A percentile compares a stretch with the other conserved stretches of the same genome.
phyloP scores from a whole-genome alignment of 2,888 invertebrate genomes.

The Heliconius sara region DNA sequence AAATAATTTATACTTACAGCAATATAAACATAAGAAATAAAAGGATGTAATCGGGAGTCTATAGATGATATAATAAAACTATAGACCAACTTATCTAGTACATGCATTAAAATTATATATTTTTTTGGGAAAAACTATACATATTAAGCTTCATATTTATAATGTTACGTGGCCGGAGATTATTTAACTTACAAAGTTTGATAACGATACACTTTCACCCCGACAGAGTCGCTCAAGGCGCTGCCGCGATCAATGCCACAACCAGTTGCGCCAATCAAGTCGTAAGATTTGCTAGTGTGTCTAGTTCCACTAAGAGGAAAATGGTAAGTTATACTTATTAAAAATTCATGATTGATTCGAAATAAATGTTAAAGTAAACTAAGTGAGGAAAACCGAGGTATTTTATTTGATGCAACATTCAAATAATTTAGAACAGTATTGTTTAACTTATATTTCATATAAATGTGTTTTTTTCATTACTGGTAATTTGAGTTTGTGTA shows the following conservation, averaged over 20 bases:
- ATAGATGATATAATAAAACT: not conserved
- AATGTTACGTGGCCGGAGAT: constrained; percentile 51
- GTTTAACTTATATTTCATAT: not conserved
- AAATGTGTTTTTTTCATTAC: not conserved
- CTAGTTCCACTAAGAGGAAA: constrained; percentile 69
- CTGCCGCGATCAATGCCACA: constrained; percentile 69
- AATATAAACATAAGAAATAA: not conserved
- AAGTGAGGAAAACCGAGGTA: not conserved
- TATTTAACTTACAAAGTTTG: constrained; percentile 57
- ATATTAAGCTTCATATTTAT: constrained; percentile 1
- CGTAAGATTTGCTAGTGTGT: constrained; percentile 62
- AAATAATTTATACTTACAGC: not conserved
- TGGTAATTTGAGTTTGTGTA: not conserved
- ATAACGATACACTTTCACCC: constrained; percentile 80
- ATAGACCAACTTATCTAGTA: not conserved
- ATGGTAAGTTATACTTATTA: constrained; percentile 62
- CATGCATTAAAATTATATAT: not conserved
- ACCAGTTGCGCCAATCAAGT: constrained; percentile 51
- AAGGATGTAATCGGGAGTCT: not conserved
- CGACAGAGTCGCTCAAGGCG: constrained; percentile 58
- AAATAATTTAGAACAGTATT: not conserved
- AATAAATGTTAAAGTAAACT: constrained; percentile 17
- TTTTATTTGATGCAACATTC: not conserved
- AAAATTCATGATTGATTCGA: constrained; percentile 12
- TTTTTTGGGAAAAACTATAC: not conserved